A percentile compares a stretch with the other conserved stretches of the same genome.
These are phyloP conservation scores for Selenia dentaria DNA, from an alignment of 2,888 invertebrate species.

Conservation along the genomic window DNA sequence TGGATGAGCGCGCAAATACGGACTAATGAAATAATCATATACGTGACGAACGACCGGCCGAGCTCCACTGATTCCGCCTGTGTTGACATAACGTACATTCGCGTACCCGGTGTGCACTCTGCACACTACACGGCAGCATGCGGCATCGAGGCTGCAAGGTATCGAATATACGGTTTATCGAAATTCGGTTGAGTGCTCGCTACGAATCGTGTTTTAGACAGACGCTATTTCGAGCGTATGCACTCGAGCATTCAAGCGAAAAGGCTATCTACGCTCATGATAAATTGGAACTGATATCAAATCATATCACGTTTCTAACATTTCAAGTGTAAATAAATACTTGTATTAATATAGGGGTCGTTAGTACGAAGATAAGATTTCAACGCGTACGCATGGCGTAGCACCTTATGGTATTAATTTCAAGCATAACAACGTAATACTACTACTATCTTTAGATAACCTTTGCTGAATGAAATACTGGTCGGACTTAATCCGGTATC, in stretches of 20 bases:
- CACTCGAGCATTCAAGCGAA: slow-evolving; percentile 54
- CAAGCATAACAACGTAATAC: slow-evolving; percentile 17
- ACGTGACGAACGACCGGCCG: slow-evolving; percentile 73
- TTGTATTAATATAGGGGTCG: background rate
- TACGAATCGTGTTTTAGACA: slow-evolving; percentile 55
- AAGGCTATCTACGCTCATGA: slow-evolving; percentile 44
- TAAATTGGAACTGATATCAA: slow-evolving; percentile 24
- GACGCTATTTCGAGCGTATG: slow-evolving; percentile 60
- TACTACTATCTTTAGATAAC: slow-evolving; percentile 47
- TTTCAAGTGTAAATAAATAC: slow-evolving; percentile 14
- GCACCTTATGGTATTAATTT: too few species aligned
- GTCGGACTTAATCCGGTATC: slow-evolving; percentile 54
- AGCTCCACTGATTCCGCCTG: slow-evolving; percentile 63
- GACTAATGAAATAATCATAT: slow-evolving; percentile 85
- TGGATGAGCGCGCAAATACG: slow-evolving; percentile 80
- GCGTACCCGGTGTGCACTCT: slow-evolving; percentile 31
- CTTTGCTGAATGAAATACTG: slow-evolving; percentile 60
- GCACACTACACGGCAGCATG: background rate
- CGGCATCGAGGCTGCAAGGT: slow-evolving; percentile 30
- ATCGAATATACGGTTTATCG: slow-evolving; percentile 56
- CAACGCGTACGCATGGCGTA: slow-evolving; percentile 7
- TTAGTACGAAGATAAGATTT: slow-evolving; percentile 22
- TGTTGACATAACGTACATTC: slow-evolving; percentile 59
- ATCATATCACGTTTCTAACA: slow-evolving; percentile 8
- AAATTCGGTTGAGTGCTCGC: slow-evolving; percentile 62